Evolutionary conservation across 2,888 invertebrate species (phyloP), one percentile per base, ranked within the genome.

Genomic region (Lasioglossum oenotherae): DNA sequence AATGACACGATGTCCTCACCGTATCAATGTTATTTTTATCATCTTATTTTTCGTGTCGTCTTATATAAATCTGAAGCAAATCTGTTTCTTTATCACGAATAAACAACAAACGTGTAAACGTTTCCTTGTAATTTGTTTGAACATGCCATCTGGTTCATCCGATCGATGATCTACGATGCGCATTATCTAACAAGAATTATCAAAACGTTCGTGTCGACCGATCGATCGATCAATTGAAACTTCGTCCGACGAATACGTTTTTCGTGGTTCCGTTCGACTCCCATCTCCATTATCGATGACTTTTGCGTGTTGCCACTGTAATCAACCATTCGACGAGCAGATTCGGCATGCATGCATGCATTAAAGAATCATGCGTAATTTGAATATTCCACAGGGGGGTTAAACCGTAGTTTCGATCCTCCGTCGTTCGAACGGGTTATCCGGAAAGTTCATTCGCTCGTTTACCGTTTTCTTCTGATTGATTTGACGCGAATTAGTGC

Each of bases 181-280:
- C 82, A 87, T 90, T 88, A 90, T 88, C 90, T 91, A 82, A 90
- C 79, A 67, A 88, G 83, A 46, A 74, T 82, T 85, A 85, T 86
- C 79, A 87, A 80, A 73, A 81, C 71, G 27, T 72, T 78, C 80
- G 46, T 83, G 77, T 85, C 60, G 53, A 71, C 19, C 35, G 60
- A 27, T 49, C 57, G 67, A 38, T 69, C 41, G 38, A 19, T 31
- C 72, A 53, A 74, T 79, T 53, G 57, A 53, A 44, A 12, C 46
- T 46, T 49, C 19, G 74, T 72, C 60, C 71, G 27, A 44, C 64
- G 31, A 75, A 53, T 57, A 57, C 16, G 46, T 44, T 72, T 38
- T 67, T 4, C 38, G 38, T 35, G 46, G 57, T 44, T 75, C 35
- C 19, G 64, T 60, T 60, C 49, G 57, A 74, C 44, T 75, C 64